These are phyloP conservation scores for Buphagus erythrorhynchus DNA, from an alignment of 2,797 vertebrate genomes.

Conservation along the genomic window DNA sequence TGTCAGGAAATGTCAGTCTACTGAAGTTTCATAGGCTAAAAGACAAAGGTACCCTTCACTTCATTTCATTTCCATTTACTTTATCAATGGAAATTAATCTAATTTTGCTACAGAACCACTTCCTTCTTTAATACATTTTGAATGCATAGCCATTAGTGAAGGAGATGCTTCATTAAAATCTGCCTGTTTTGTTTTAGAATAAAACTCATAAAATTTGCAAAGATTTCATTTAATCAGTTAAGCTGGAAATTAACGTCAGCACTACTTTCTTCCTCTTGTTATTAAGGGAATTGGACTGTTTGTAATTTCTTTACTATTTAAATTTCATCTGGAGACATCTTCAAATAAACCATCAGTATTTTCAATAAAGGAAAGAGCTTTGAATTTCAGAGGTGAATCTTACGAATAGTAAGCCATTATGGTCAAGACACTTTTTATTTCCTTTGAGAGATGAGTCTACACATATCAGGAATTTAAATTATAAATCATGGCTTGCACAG, in stretches of 20 bases:
- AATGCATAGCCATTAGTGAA: neutral
- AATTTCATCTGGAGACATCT: neutral
- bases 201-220: conserved; percentile 9
- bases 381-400: neutral
- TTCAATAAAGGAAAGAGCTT: neutral
- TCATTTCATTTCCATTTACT: neutral
- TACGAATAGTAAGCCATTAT: neutral
- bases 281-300: neutral
- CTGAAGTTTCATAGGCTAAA: neutral
- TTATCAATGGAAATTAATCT: neutral
- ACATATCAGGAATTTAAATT: neutral
- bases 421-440: neutral
- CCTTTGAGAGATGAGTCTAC: neutral
- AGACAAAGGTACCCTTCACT: neutral
- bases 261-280: neutral
- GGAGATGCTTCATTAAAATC: conserved; percentile 20
- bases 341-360: neutral
- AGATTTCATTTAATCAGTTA: conserved; percentile 6
- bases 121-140: conserved; percentile 6
- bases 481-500: neutral
- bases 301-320: conserved; percentile 5
- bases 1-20: neutral
- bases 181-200: conserved; percentile 12
- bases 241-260: neutral
- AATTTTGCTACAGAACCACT: neutral